These are phyloP conservation scores for Sycophaga agraensis DNA, from an alignment of 1,140 invertebrate genomes.

Conservation along the genomic window DNA sequence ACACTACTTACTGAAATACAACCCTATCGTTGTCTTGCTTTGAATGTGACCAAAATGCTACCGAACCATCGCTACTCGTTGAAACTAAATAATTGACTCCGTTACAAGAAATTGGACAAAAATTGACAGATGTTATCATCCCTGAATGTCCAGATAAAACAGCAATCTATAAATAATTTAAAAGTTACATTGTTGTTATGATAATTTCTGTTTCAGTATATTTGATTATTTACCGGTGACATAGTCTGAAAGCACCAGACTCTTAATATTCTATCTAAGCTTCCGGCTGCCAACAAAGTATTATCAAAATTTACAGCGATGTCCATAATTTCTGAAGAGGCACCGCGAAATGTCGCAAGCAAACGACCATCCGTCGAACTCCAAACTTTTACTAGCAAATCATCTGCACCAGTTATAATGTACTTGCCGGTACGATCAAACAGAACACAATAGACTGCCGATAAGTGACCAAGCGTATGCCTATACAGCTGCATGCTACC, in stretches of 20 bases:
- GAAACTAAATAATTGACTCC: conserved; percentile 84
- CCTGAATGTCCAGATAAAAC: conserved; percentile 80
- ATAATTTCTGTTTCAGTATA: too few species aligned
- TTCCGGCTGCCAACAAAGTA: conserved; percentile 79
- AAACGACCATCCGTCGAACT: conserved; percentile 84
- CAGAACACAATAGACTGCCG: conserved; percentile 93
- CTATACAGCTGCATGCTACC: conserved; percentile 73
- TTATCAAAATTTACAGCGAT: conserved; percentile 93
- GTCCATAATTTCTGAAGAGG: conserved; percentile 94
- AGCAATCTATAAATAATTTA: conserved; percentile 63
- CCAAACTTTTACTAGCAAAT: conserved; percentile 96
- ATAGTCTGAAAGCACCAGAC: conserved; percentile 92
- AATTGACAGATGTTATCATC: conserved; percentile 92
- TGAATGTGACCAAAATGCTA: conserved; percentile 90
- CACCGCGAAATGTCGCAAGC: conserved; percentile 87
- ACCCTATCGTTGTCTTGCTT: conserved; percentile 62
- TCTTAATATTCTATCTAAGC: conserved; percentile 84
- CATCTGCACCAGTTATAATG: conserved; percentile 96
- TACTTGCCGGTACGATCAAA: conserved; percentile 92
- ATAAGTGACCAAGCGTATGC: conserved; percentile 89
- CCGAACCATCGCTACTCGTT: conserved; percentile 93
- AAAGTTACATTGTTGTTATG: too few species aligned
- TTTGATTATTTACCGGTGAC: conserved; percentile 75
- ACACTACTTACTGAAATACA: conserved; percentile 63
- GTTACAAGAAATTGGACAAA: conserved; percentile 80